Evolutionary conservation across 2,797 vertebrate species (phyloP).

Genomic region (Chanos chanos): DNA sequence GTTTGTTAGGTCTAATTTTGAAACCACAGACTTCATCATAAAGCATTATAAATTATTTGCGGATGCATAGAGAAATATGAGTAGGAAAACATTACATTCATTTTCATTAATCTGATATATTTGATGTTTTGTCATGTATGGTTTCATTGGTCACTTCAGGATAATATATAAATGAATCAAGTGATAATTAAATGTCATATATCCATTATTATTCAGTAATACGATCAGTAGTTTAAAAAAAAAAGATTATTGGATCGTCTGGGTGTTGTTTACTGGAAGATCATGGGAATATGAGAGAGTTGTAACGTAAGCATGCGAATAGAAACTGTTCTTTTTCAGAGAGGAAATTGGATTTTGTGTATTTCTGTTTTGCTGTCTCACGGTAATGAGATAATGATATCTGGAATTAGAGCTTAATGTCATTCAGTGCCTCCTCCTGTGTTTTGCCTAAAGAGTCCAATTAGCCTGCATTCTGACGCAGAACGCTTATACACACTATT

Average conservation of each 20-base stretch:
- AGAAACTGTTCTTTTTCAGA: constrained; percentile 2
- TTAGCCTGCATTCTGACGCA: constrained; percentile 47
- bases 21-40: too few relatives aligned
- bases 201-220: too few relatives aligned
- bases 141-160: constrained; percentile 15
- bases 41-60: too few relatives aligned
- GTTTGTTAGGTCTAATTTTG: too few relatives aligned
- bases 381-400: constrained; percentile 52
- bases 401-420: constrained; percentile 50
- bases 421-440: constrained; percentile 45
- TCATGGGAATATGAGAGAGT: too few relatives aligned
- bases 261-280: too few relatives aligned
- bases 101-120: constrained; percentile 14
- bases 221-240: too few relatives aligned
- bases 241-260: too few relatives aligned
- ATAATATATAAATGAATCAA: not conserved
- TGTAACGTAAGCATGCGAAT: too few relatives aligned
- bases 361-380: constrained; percentile 44
- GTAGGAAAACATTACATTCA: too few relatives aligned
- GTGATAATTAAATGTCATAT: too few relatives aligned
- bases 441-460: constrained; percentile 52
- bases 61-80: too few relatives aligned
- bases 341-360: constrained; percentile 46
- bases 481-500: constrained; percentile 42
- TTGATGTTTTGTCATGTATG: not conserved